Conservation (phyloP, 2,888 invertebrate genomes). For the Drosophila anomalata region DNA sequence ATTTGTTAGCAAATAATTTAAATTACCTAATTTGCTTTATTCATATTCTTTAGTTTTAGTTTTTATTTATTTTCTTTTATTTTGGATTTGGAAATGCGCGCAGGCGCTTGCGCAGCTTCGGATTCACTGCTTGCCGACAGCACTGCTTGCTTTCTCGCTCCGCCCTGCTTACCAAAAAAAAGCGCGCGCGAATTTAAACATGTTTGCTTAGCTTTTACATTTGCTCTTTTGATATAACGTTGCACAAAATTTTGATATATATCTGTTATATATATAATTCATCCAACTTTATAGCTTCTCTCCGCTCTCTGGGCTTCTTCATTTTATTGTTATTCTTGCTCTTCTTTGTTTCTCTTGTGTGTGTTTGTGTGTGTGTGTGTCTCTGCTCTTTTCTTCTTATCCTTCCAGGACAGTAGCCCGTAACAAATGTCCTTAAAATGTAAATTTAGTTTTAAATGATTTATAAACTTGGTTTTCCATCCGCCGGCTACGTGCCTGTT, state of each 20-base stretch:
- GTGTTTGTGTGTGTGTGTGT: neutral
- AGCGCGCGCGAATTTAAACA: slow-evolving; percentile 18
- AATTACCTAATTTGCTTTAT: slow-evolving; percentile 38
- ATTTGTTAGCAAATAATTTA: slow-evolving; percentile 36
- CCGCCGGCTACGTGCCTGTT: neutral
- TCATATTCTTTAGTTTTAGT: neutral
- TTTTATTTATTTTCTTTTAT: neutral
- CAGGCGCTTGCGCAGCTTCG: slow-evolving; percentile 17
- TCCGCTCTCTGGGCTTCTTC: slow-evolving; percentile 16
- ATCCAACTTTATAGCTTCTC: slow-evolving; percentile 59
- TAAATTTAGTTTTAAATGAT: slow-evolving; percentile 4
- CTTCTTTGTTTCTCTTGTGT: slow-evolving; percentile 22
- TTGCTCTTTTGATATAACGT: slow-evolving; percentile 70
- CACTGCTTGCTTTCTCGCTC: neutral
- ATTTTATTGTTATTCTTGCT: slow-evolving; percentile 10
- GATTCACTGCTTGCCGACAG: neutral
- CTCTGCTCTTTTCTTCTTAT: slow-evolving; percentile 7
- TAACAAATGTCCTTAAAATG: neutral
- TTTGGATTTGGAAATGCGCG: slow-evolving; percentile 24
- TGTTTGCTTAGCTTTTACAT: slow-evolving; percentile 27
- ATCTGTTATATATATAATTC: slow-evolving; percentile 25
- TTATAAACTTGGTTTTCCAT: neutral
- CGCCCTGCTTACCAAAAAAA: slow-evolving; percentile 16
- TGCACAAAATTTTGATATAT: slow-evolving; percentile 69
- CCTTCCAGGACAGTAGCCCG: neutral